A percentile compares a stretch with the other conserved stretches of the same genome.
Conservation (phyloP, 1,140 invertebrate genomes). For the Venustaconcha ellipsiformis region DNA sequence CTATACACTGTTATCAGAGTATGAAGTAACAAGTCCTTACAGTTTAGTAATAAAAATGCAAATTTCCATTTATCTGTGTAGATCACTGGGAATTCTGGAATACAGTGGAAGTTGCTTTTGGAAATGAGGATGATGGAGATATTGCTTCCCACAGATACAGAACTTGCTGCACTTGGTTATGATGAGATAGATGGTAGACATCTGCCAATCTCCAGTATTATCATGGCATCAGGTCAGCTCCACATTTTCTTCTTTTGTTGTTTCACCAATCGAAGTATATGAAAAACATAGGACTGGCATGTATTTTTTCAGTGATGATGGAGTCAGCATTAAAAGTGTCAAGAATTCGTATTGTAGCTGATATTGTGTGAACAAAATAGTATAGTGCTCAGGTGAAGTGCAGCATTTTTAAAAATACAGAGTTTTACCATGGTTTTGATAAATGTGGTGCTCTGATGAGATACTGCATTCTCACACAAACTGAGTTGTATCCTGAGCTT, state of each 20-base stretch:
- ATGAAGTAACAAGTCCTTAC: not conserved
- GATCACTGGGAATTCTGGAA: constrained; percentile 74
- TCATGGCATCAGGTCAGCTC: constrained; percentile 73
- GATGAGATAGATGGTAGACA: constrained; percentile 45
- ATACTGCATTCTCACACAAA: no score
- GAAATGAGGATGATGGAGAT: constrained; percentile 59
- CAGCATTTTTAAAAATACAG: no score
- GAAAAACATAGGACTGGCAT: not conserved
- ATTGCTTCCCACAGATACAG: constrained; percentile 49
- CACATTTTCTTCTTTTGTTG: not conserved
- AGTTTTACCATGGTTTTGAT: no score
- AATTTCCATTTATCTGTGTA: constrained; percentile 58
- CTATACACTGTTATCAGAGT: not conserved
- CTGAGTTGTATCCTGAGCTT: no score
- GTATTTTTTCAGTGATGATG: not conserved
- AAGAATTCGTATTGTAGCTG: no score
- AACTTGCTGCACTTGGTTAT: constrained; percentile 44
- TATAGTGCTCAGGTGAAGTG: no score
- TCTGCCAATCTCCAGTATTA: constrained; percentile 64
- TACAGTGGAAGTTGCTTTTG: constrained; percentile 69
- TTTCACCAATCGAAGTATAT: constrained; percentile 2
- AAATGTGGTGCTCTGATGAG: no score
- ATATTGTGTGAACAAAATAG: no score
- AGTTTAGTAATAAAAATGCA: not conserved
- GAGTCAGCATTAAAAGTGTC: no score